A percentile compares a stretch with the other conserved stretches of the same genome.
Conservation (phyloP, 2,797 vertebrate genomes). For the Sebastes steindachneri region DNA sequence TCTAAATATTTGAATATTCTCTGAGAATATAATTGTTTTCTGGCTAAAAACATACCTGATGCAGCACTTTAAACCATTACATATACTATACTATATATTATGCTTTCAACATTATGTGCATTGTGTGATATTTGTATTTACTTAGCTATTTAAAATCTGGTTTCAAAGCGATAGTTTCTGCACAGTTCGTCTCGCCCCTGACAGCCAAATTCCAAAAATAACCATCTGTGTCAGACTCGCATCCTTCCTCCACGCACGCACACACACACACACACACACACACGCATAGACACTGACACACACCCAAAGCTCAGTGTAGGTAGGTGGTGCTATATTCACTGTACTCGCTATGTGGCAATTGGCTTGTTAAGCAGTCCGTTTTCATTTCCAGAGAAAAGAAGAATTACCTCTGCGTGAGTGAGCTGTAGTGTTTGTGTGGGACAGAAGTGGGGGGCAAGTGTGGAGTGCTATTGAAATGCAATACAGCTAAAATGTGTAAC, state of each 20-base stretch:
- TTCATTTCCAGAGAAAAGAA: slow-evolving; percentile 41
- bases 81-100: not conserved
- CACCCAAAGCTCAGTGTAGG: slow-evolving; percentile 20
- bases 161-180: slow-evolving; percentile 32
- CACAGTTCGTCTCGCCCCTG: slow-evolving; percentile 42
- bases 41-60: not conserved
- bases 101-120: not conserved
- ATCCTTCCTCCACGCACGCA: slow-evolving; percentile 6
- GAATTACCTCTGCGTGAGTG: slow-evolving; percentile 25
- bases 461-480: slow-evolving; percentile 53
- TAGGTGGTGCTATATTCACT: slow-evolving; percentile 62
- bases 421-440: slow-evolving; percentile 53
- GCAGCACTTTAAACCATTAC: not conserved
- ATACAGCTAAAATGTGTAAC: slow-evolving; percentile 50
- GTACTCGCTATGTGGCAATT: slow-evolving; percentile 41
- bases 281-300: not conserved
- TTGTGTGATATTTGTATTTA: slow-evolving; percentile 21
- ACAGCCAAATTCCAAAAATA: slow-evolving; percentile 73
- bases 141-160: slow-evolving; percentile 24
- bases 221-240: slow-evolving; percentile 64
- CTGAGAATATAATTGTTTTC: not conserved
- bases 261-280: not conserved
- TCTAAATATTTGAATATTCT: not conserved
- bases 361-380: slow-evolving; percentile 43
- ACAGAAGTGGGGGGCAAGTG: slow-evolving; percentile 52